Percentiles rank a stretch among this genome's conserved stretches.
Conservation (phyloP, 2,888 invertebrate species). For the Amitus sp. region DNA sequence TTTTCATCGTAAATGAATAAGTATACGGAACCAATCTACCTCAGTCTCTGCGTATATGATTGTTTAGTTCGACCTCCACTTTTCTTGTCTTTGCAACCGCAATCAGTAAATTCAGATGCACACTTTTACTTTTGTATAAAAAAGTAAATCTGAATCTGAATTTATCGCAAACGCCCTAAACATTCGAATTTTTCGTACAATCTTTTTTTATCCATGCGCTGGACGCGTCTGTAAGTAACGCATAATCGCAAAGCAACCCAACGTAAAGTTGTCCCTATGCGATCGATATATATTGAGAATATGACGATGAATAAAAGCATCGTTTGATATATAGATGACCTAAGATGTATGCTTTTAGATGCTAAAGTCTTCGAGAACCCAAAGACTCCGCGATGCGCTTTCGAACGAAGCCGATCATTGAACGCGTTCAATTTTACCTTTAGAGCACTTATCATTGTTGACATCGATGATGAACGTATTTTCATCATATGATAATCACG, state of each 20-base stretch:
- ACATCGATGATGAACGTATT: conserved; percentile 26
- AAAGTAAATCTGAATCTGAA: too few species aligned
- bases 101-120: too few species aligned
- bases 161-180: too few species aligned
- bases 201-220: conserved; percentile 61
- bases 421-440: conserved; percentile 12
- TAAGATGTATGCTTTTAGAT: not conserved
- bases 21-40: conserved; percentile 60
- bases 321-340: conserved; percentile 6
- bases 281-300: not conserved
- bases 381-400: conserved; percentile 1
- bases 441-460: conserved; percentile 38
- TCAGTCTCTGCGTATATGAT: conserved; percentile 38
- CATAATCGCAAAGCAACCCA: conserved; percentile 40
- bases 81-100: too few species aligned
- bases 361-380: not conserved
- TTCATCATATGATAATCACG: too few species aligned
- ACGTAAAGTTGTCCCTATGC: not conserved
- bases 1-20: conserved; percentile 35
- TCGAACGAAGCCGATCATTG: not conserved
- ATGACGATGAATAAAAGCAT: not conserved
- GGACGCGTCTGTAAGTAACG: conserved; percentile 59
- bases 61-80: too few species aligned
- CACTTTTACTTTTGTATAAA: too few species aligned
- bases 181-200: too few species aligned